Percentiles rank a stretch among this genome's conserved stretches.
These are phyloP conservation scores for Morone chrysops DNA, from an alignment of 2,113 vertebrate species.

Conservation along the genomic window DNA sequence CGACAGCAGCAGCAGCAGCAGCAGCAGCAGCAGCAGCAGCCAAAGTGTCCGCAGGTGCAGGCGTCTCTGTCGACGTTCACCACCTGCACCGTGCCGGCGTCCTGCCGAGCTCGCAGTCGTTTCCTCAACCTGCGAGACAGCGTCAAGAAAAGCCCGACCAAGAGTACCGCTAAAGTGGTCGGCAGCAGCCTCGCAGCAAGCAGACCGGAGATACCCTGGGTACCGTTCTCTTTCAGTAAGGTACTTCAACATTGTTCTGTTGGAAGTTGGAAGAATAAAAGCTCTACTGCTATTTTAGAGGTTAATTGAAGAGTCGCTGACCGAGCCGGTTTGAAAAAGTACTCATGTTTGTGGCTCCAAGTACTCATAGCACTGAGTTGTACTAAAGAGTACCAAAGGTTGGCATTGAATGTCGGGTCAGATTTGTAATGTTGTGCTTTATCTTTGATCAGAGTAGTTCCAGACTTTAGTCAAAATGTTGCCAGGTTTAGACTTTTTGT, in stretches of 20 bases:
- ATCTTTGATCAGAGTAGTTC: too few relatives aligned
- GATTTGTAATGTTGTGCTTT: too few relatives aligned
- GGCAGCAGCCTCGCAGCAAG: slow-evolving; percentile 57
- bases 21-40: slow-evolving; percentile 42
- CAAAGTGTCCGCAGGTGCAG: slow-evolving; percentile 4
- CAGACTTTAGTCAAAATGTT: too few relatives aligned
- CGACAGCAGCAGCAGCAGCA: slow-evolving; percentile 35
- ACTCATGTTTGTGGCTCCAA: too few relatives aligned
- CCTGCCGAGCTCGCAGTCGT: slow-evolving; percentile 82
- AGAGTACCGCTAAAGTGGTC: slow-evolving; percentile 86
- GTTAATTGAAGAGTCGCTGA: too few relatives aligned
- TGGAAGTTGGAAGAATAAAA: too few relatives aligned
- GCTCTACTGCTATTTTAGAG: too few relatives aligned
- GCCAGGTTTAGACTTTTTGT: too few relatives aligned
- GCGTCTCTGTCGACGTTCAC: slow-evolving; percentile 63
- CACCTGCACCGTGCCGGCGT: slow-evolving; percentile 80
- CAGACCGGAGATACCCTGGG: slow-evolving; percentile 80
- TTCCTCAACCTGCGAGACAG: slow-evolving; percentile 90
- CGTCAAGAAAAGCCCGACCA: slow-evolving; percentile 90
- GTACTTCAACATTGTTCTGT: slow-evolving; percentile 70
- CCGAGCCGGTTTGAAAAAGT: too few relatives aligned
- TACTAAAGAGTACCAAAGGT: too few relatives aligned
- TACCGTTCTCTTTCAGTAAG: slow-evolving; percentile 81
- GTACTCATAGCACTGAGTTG: too few relatives aligned
- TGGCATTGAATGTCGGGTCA: too few relatives aligned